Percentiles rank a stretch among this genome's conserved stretches.
phyloP scores from a whole-genome alignment of 2,797 vertebrate genomes.

The Pangasius djambal region DNA sequence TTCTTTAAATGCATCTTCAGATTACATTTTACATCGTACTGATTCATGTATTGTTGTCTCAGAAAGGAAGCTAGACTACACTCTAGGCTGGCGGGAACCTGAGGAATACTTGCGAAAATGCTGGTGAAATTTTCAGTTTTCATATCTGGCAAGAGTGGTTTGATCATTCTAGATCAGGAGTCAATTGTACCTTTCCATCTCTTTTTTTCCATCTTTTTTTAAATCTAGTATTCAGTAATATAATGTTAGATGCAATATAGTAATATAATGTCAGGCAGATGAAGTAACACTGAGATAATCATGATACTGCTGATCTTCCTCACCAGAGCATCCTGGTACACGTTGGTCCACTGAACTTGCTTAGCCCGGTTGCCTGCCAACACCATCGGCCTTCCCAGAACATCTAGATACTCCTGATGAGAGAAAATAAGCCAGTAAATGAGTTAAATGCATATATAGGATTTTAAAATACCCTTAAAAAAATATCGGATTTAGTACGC shows the following conservation, averaged over 20 bases:
- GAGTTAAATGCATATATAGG: neutral
- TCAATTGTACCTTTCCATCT: neutral
- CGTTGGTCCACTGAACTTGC: slow-evolving; percentile 98
- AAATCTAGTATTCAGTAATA: too few species aligned
- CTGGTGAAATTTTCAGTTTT: neutral
- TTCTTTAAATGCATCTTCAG: neutral
- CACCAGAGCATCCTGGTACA: slow-evolving; percentile 97
- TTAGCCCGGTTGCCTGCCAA: slow-evolving; percentile 91
- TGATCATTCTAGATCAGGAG: neutral
- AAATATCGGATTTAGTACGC: neutral
- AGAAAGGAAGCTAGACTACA: neutral
- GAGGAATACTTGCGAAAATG: neutral
- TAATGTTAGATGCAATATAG: neutral
- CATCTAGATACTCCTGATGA: slow-evolving; percentile 93
- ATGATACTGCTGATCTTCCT: slow-evolving; percentile 56
- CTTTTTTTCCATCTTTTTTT: neutral
- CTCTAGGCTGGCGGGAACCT: neutral
- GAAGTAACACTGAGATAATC: neutral
- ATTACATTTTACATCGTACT: neutral
- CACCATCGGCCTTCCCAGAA: slow-evolving; percentile 96
- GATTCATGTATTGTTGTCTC: neutral
- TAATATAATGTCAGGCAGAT: neutral
- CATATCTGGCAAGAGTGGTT: neutral
- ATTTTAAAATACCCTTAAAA: neutral
- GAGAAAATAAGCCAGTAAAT: slow-evolving; percentile 10